Conservation (phyloP, 2,888 invertebrate species). For the Amphipyra tragopoginis region DNA sequence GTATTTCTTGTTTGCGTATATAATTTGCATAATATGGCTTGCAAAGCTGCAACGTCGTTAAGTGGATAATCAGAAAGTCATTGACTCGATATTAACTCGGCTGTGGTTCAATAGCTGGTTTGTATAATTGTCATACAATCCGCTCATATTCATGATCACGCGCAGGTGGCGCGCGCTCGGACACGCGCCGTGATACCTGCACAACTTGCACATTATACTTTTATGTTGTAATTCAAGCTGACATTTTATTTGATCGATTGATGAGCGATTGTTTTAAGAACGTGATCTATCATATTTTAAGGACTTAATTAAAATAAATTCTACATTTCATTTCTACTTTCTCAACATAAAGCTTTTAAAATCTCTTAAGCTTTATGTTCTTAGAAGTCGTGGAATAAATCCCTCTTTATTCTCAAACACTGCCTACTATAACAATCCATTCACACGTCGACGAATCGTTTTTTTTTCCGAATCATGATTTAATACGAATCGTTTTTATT, state of each 20-base stretch:
- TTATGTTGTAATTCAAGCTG: conserved; percentile 12
- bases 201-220: conserved; percentile 39
- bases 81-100: conserved; percentile 55
- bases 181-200: conserved; percentile 67
- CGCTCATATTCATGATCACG: conserved; percentile 66
- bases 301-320: too few species aligned
- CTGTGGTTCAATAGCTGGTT: conserved; percentile 47
- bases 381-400: too few species aligned
- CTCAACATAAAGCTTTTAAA: too few species aligned
- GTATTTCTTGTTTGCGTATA: conserved; percentile 40
- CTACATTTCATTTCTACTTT: too few species aligned
- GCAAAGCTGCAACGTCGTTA: conserved; percentile 48
- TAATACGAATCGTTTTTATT: too few species aligned
- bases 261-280: not conserved
- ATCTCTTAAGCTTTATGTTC: too few species aligned
- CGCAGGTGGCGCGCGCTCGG: conserved; percentile 63
- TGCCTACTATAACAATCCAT: too few species aligned
- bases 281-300: not conserved
- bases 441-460: too few species aligned
- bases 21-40: conserved; percentile 60
- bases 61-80: conserved; percentile 55
- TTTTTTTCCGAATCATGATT: too few species aligned
- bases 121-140: conserved; percentile 56
- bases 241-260: conserved; percentile 34
- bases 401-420: not conserved